Conservation (phyloP, 2,797 vertebrate species). For the Pipistrellus pygmaeus region DNA sequence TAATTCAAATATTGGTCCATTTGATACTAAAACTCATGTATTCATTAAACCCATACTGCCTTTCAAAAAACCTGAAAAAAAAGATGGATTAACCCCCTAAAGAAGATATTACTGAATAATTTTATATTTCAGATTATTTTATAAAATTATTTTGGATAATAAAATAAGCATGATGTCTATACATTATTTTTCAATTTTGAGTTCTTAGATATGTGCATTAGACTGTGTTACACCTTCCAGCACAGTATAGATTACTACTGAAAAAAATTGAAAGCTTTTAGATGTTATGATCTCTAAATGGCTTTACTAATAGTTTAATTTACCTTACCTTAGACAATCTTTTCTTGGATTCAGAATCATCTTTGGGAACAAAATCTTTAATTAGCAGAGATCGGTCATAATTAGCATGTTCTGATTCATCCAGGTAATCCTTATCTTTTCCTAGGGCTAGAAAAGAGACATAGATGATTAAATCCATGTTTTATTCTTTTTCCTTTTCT, state of each 20-base stretch:
- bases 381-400: slow-evolving; percentile 93
- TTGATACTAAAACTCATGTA: background rate
- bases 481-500: background rate
- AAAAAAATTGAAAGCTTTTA: background rate
- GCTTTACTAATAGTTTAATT: background rate
- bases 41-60: background rate
- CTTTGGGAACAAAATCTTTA: slow-evolving; percentile 90
- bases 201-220: background rate
- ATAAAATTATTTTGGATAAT: background rate
- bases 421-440: slow-evolving; percentile 93
- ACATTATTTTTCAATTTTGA: background rate
- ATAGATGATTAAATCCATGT: slow-evolving; percentile 62
- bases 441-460: slow-evolving; percentile 88
- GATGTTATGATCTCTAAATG: background rate
- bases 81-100: background rate
- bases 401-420: slow-evolving; percentile 93
- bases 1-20: background rate
- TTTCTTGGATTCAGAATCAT: slow-evolving; percentile 90
- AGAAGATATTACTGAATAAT: background rate
- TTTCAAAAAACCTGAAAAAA: background rate
- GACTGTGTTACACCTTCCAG: background rate
- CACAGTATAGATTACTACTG: background rate
- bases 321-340: slow-evolving; percentile 91
- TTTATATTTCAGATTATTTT: background rate
- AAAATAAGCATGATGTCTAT: background rate